phyloP scores from a whole-genome alignment of 2,797 vertebrate genomes.

The Neoniphon sammara region DNA sequence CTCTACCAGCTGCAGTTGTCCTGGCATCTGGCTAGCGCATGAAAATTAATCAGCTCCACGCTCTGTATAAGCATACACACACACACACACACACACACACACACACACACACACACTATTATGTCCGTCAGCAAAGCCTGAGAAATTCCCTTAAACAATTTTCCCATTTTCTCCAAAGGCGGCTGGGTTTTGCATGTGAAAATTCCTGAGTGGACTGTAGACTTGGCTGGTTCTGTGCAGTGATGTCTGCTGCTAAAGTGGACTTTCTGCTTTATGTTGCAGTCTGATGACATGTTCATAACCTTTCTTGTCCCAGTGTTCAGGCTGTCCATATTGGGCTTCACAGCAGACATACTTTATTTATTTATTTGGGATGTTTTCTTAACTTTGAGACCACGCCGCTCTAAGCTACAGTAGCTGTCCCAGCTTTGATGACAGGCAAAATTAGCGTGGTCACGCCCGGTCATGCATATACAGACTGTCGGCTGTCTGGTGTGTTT shows the following conservation, averaged over 20 bases:
- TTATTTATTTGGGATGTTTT: slow-evolving; percentile 13
- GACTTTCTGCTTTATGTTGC: slow-evolving; percentile 30
- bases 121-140: slow-evolving; percentile 40
- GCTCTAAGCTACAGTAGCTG: slow-evolving; percentile 3
- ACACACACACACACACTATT: slow-evolving; percentile 13
- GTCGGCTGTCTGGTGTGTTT: slow-evolving; percentile 14
- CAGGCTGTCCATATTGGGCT: background rate
- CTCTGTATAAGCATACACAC: slow-evolving; percentile 2
- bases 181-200: slow-evolving; percentile 48
- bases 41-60: slow-evolving; percentile 16
- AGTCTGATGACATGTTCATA: slow-evolving; percentile 44
- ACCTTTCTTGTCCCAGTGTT: slow-evolving; percentile 17
- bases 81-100: slow-evolving; percentile 11
- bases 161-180: slow-evolving; percentile 57
- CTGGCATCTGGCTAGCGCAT: slow-evolving; percentile 25
- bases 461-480: slow-evolving; percentile 37
- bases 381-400: slow-evolving; percentile 12
- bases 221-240: slow-evolving; percentile 13
- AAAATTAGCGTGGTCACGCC: slow-evolving; percentile 44
- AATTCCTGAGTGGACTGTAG: slow-evolving; percentile 33
- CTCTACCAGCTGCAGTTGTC: slow-evolving; percentile 9
- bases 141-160: slow-evolving; percentile 65
- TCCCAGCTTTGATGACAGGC: slow-evolving; percentile 35
- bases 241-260: slow-evolving; percentile 15
- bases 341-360: slow-evolving; percentile 3